A percentile compares a stretch with the other conserved stretches of the same genome.
These are phyloP conservation scores for Drosophila athabasca DNA, from an alignment of 1,140 invertebrate species.

Conservation along the genomic window DNA sequence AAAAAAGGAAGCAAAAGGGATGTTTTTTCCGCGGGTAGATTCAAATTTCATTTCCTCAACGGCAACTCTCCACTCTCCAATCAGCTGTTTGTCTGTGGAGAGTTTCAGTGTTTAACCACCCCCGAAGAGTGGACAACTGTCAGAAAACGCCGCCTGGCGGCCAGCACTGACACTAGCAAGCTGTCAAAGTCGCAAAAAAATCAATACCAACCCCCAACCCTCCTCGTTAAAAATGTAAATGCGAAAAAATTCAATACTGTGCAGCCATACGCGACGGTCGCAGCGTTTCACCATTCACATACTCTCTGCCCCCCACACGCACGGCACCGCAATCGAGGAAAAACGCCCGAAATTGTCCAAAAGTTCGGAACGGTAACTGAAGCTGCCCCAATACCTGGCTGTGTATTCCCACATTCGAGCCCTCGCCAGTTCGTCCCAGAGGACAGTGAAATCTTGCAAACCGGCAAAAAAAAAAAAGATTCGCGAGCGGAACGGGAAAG, in stretches of 20 bases:
- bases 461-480: too few relatives aligned
- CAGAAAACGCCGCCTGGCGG: slow-evolving; percentile 51
- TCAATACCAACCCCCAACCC: slow-evolving; percentile 79
- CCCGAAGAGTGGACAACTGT: slow-evolving; percentile 32
- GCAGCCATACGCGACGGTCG: slow-evolving; percentile 75
- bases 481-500: too few relatives aligned
- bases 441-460: too few relatives aligned
- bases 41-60: slow-evolving; percentile 21
- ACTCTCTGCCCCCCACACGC: slow-evolving; percentile 32
- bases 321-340: slow-evolving; percentile 19
- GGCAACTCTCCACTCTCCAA: not conserved
- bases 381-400: too few relatives aligned
- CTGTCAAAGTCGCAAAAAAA: slow-evolving; percentile 73
- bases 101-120: slow-evolving; percentile 34
- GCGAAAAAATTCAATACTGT: slow-evolving; percentile 82
- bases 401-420: too few relatives aligned
- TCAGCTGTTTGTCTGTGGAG: slow-evolving; percentile 32
- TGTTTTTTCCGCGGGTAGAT: not conserved
- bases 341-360: slow-evolving; percentile 7
- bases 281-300: slow-evolving; percentile 60
- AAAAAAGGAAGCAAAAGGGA: slow-evolving; percentile 10
- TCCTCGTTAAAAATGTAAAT: slow-evolving; percentile 82
- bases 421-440: too few relatives aligned
- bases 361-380: too few relatives aligned
- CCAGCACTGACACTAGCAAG: not conserved